These are phyloP conservation scores for Peromyscus melanophrys DNA, from an alignment of 2,797 vertebrate genomes.

Conservation along the genomic window DNA sequence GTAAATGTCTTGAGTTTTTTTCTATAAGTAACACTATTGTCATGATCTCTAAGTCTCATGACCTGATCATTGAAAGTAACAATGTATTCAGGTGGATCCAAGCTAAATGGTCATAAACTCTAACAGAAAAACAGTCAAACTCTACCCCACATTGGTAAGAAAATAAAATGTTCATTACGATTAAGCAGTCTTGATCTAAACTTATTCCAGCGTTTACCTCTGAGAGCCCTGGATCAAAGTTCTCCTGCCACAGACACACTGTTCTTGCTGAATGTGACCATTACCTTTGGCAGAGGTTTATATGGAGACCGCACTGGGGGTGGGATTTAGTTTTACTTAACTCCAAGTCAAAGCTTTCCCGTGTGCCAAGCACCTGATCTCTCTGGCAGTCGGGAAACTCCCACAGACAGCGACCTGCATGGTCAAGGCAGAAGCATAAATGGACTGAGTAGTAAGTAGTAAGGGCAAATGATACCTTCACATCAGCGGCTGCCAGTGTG, in stretches of 20 bases:
- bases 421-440: neutral
- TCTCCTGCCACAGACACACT: neutral
- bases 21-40: constrained; percentile 34
- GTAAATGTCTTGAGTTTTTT: constrained; percentile 52
- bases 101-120: constrained; percentile 37
- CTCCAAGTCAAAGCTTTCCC: neutral
- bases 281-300: neutral
- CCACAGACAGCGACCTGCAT: neutral
- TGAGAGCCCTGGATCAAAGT: neutral
- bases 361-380: neutral
- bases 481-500: neutral
- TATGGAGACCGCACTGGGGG: neutral
- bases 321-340: neutral
- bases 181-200: constrained; percentile 48
- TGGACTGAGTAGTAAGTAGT: neutral
- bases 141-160: neutral
- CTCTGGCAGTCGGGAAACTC: neutral
- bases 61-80: constrained; percentile 13
- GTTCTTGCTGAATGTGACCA: neutral
- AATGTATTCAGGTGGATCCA: constrained; percentile 24
- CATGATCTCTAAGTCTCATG: constrained; percentile 2
- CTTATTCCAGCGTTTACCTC: constrained; percentile 32
- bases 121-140: neutral
- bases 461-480: neutral
- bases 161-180: neutral